Evolutionary conservation across 2,888 invertebrate genomes (phyloP).

Genomic region (Hydraecia micacea): DNA sequence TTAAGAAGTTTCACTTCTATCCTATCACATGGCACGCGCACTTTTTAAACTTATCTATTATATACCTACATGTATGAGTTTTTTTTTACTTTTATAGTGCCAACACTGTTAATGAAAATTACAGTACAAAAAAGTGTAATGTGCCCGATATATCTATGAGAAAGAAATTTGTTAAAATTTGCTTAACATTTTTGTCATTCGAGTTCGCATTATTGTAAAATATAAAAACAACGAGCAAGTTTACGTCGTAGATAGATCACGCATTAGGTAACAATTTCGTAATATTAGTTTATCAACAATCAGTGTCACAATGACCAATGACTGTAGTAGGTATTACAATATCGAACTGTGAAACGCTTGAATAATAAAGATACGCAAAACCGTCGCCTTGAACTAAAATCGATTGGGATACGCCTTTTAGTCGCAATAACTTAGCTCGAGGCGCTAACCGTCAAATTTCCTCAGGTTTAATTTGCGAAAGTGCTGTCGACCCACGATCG

Average conservation of each 20-base stretch:
- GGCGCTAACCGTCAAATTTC: background rate
- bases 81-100: no score
- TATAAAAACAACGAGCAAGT: background rate
- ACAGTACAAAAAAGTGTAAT: background rate
- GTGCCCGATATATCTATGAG: no score
- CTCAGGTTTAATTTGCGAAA: conserved; percentile 14
- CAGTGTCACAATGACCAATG: conserved; percentile 35
- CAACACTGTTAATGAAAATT: background rate
- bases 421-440: conserved; percentile 10
- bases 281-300: conserved; percentile 32
- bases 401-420: background rate
- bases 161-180: background rate
- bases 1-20: no score
- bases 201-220: background rate
- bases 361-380: conserved; percentile 37
- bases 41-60: no score
- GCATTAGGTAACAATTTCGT: conserved; percentile 21
- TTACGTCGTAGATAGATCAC: conserved; percentile 39
- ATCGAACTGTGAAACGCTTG: conserved; percentile 32
- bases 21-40: no score
- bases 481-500: background rate
- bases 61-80: no score
- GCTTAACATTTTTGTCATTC: background rate
- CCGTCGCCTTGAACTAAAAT: conserved; percentile 37
- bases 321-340: conserved; percentile 29